A percentile compares a stretch with the other conserved stretches of the same genome.
These are phyloP conservation scores for Chouioia cunea DNA, from an alignment of 2,888 invertebrate species.

Conservation along the genomic window DNA sequence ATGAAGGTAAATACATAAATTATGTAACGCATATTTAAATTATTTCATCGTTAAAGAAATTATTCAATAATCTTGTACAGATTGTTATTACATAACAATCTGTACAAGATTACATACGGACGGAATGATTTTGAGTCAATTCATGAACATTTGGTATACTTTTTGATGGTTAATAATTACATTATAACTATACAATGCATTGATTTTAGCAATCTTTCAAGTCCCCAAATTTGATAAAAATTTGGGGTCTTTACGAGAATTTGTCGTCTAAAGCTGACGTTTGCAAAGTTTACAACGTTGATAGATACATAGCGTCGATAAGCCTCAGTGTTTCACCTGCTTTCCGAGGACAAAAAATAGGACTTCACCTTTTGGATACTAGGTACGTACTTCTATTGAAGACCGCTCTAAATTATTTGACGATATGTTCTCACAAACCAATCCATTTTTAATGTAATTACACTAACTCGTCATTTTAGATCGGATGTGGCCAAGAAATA, in stretches of 20 bases:
- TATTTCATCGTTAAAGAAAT: neutral
- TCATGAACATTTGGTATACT: neutral
- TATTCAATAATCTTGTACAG: neutral
- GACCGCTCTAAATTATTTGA: no score
- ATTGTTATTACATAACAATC: no score
- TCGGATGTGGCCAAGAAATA: constrained; percentile 46
- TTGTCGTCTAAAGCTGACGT: constrained; percentile 34
- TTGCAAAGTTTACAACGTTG: constrained; percentile 52
- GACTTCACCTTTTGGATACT: constrained; percentile 53
- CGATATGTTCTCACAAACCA: no score
- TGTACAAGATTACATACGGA: no score
- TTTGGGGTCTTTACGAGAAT: constrained; percentile 31
- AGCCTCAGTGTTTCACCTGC: constrained; percentile 61
- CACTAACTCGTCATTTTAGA: constrained; percentile 27
- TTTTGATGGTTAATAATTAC: neutral
- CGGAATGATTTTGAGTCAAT: no score
- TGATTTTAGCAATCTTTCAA: constrained; percentile 30
- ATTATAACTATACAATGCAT: neutral
- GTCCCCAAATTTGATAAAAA: constrained; percentile 34
- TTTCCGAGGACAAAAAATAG: constrained; percentile 63
- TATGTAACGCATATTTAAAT: neutral
- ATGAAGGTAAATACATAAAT: constrained; percentile 9
- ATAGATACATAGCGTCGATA: constrained; percentile 59
- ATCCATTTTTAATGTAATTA: no score
- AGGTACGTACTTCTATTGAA: constrained; percentile 58